Conservation (phyloP, 2,888 invertebrate species). For the Kryphioiulus occultus region DNA sequence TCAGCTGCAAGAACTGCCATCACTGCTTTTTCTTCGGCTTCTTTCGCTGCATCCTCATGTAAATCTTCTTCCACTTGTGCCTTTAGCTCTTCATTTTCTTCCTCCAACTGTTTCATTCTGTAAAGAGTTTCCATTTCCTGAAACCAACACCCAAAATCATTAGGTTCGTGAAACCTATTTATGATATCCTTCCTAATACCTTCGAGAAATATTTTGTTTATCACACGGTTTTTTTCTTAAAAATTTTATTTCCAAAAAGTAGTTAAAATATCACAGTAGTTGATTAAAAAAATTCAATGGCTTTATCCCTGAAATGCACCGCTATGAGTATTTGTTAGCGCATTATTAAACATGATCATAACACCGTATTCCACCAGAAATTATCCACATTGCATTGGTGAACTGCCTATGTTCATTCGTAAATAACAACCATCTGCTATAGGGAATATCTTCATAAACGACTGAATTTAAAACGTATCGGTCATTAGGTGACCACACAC, state of each 20-base stretch:
- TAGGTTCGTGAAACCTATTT: too few relatives aligned
- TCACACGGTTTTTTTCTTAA: neutral
- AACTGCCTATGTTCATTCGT: neutral
- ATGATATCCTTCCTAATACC: too few relatives aligned
- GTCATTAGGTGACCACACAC: too few relatives aligned
- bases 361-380: neutral
- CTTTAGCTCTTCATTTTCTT: slow-evolving; percentile 54
- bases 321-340: neutral
- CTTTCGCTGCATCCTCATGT: slow-evolving; percentile 51
- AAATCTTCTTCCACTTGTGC: slow-evolving; percentile 53
- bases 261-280: neutral
- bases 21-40: slow-evolving; percentile 21
- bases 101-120: slow-evolving; percentile 53
- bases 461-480: too few relatives aligned
- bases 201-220: neutral
- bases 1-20: slow-evolving; percentile 53
- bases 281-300: neutral
- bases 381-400: neutral
- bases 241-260: neutral
- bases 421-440: neutral
- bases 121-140: slow-evolving; percentile 53
- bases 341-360: neutral
- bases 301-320: neutral
- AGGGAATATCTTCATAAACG: too few relatives aligned
- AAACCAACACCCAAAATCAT: neutral